phyloP scores from a whole-genome alignment of 2,797 vertebrate species.

The Lagorchestes hirsutus region DNA sequence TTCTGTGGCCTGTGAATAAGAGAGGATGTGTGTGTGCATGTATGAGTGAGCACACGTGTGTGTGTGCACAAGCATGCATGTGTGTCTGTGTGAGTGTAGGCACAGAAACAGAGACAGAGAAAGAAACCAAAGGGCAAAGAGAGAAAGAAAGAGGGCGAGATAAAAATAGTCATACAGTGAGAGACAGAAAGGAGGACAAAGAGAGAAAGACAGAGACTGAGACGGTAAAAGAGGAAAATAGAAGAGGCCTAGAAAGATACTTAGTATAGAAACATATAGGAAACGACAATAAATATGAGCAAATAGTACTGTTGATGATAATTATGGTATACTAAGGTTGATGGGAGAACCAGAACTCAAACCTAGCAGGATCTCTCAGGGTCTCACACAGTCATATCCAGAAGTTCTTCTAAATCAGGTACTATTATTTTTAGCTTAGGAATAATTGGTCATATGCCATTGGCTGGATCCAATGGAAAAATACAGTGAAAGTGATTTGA shows the following conservation, averaged over 20 bases:
- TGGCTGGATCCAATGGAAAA: slow-evolving; percentile 25
- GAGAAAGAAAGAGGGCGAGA: background rate
- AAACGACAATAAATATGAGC: background rate
- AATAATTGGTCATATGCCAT: slow-evolving; percentile 17
- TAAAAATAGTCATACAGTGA: no score
- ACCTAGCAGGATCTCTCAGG: background rate
- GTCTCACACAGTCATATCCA: background rate
- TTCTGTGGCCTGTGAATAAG: background rate
- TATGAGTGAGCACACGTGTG: no score
- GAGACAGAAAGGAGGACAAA: background rate
- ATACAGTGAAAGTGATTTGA: slow-evolving; percentile 17
- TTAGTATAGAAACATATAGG: background rate
- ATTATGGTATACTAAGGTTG: background rate
- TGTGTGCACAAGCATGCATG: background rate
- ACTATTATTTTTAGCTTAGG: background rate
- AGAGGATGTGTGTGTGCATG: background rate
- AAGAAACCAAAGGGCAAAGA: no score
- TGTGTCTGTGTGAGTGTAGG: background rate
- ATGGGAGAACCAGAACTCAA: background rate
- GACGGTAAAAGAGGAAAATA: background rate
- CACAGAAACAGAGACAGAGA: background rate
- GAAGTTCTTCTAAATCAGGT: background rate
- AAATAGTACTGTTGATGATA: background rate
- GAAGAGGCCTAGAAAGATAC: no score
- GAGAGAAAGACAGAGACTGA: background rate